Base-by-base conservation (phyloP, 2,888 invertebrate species). In the Eupithecia insigniata region DNA sequence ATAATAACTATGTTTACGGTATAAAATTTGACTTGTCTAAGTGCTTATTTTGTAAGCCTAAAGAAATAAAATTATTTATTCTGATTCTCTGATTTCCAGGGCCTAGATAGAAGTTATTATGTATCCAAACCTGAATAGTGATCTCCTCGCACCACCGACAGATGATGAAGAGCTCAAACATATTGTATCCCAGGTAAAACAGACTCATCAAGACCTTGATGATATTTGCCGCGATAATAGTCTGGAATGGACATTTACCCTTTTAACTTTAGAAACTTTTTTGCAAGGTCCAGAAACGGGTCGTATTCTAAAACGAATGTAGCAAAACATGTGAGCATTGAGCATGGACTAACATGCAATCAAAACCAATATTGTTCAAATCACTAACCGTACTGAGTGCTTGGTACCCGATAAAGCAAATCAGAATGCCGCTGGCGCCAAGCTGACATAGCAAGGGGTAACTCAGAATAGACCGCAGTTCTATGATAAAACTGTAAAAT, bases 101-200 rank as follows among this genome's bases (percentile, higher is more conserved):
- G n/a, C n/a, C n/a, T n/a, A n/a, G n/a, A 30, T 30, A 30, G 5
- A 30, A 30, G 5, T 30, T 4, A 30, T 30, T 30, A n/a, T n/a
- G n/a, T n/a, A n/a, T 14, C 12, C 43, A 43, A 60, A 93, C 93
- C 91, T 92, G 89, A 16, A 83, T 80, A 55, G 89, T 90, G 2
- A 93, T 86, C 82, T 93, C 93, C 74, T 93, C 91, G 70, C 92
- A 90, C 91, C 93, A 92, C 26, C 89, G 87, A 72, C 93, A 93
- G 22, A 91, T 83, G 5, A 90, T 83, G 74, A 87, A 93, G 30
- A 92, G 82, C 0, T 87, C 85, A 61, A 88, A 89, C 87, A 93
- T 85, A 67, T 90, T 90, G 75, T 93, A 93, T 2, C 85, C 82
- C 77, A 93, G 81, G 77, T 88, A 93, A 18, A 90, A 80, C 2